A percentile compares a stretch with the other conserved stretches of the same genome.
These are phyloP conservation scores for Petrocephalus schoutedeni DNA, from an alignment of 2,797 vertebrate species.

Conservation along the genomic window DNA sequence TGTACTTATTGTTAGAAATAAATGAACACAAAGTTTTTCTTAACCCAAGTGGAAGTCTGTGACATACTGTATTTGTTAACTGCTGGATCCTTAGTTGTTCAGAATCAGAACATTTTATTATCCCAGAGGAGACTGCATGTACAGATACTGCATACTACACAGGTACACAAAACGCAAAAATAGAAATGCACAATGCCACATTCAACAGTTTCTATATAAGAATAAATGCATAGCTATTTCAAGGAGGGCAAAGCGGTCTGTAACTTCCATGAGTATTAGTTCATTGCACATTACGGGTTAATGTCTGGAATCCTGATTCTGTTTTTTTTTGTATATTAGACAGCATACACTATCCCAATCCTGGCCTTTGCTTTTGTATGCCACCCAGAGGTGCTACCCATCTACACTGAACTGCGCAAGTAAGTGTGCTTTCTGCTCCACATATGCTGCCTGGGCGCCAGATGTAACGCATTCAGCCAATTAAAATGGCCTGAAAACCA, in stretches of 20 bases:
- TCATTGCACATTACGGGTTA: neutral
- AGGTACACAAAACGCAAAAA: neutral
- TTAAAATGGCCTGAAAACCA: neutral
- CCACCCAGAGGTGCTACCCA: constrained; percentile 78
- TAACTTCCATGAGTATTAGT: neutral
- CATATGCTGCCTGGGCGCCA: neutral
- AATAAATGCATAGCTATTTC: neutral
- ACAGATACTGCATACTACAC: neutral
- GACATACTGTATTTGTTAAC: neutral
- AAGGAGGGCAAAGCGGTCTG: neutral
- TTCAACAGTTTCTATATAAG: neutral
- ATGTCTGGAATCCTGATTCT: neutral
- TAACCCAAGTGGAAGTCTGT: neutral
- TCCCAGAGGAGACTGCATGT: neutral
- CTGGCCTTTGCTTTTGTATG: constrained; percentile 98
- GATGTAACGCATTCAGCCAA: neutral
- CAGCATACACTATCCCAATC: constrained; percentile 94
- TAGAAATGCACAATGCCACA: neutral
- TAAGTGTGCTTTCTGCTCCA: constrained; percentile 56
- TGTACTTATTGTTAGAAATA: neutral
- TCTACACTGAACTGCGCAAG: constrained; percentile 95
- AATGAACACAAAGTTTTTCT: neutral
- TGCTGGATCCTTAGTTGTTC: neutral
- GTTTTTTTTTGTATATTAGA: constrained; percentile 58
- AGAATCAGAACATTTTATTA: neutral